phyloP scores from a whole-genome alignment of 2,113 vertebrate species.

The Xiphorhynchus elegans region DNA sequence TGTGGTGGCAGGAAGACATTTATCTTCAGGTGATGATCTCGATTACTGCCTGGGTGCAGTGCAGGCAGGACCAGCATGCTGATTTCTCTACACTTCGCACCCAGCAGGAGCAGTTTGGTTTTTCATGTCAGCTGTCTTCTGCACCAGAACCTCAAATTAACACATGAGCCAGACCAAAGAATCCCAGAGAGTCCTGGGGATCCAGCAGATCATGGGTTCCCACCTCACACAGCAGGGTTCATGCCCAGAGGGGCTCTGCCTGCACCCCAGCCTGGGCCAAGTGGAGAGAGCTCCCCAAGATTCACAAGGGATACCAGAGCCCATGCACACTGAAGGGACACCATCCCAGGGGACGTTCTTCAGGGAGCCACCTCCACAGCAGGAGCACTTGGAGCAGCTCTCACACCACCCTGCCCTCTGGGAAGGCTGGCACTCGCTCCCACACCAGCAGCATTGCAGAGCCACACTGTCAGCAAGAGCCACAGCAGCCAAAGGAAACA shows the following conservation, averaged over 20 bases:
- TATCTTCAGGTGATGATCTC: slow-evolving; percentile 38
- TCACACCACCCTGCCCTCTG: neutral
- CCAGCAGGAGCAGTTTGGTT: neutral
- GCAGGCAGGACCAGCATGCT: neutral
- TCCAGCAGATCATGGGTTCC: neutral
- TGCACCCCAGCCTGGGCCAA: rapidly evolving
- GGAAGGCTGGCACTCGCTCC: neutral
- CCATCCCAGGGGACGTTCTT: neutral
- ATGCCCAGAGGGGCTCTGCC: neutral
- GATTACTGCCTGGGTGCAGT: neutral
- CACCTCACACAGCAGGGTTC: neutral
- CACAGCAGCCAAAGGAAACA: slow-evolving; percentile 36
- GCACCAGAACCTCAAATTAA: neutral
- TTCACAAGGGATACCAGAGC: neutral
- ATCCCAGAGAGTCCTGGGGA: neutral
- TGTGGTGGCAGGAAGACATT: neutral
- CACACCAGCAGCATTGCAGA: neutral
- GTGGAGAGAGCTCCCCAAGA: neutral
- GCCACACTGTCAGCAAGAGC: neutral
- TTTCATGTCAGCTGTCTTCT: neutral
- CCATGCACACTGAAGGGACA: neutral
- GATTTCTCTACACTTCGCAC: neutral
- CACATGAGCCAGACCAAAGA: neutral
- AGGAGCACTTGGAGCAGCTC: neutral
- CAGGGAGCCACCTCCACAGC: neutral